Percentiles rank a stretch among this genome's conserved stretches.
Conservation (phyloP, 2,797 vertebrate genomes). For the Cetoscarus ocellatus region DNA sequence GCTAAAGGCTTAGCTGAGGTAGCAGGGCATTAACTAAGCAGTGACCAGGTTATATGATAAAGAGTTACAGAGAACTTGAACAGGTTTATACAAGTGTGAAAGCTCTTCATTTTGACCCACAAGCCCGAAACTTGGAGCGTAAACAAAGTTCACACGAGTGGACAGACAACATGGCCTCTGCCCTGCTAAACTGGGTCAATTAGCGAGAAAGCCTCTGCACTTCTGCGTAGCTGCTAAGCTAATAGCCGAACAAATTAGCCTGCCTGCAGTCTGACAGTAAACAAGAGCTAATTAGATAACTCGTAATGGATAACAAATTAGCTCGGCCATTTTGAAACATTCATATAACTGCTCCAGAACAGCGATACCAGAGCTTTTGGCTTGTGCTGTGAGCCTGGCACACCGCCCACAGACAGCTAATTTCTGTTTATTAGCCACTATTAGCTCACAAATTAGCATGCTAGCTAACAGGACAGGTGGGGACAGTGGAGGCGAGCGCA, state of each 20-base stretch:
- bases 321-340: not conserved
- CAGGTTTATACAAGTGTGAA: not conserved
- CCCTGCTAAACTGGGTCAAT: slow-evolving; percentile 71
- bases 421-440: slow-evolving; percentile 65
- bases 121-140: slow-evolving; percentile 25
- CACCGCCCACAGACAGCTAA: slow-evolving; percentile 46
- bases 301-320: not conserved
- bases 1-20: not conserved
- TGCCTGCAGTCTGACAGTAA: slow-evolving; percentile 33
- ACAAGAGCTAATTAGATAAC: slow-evolving; percentile 28
- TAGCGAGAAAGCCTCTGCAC: slow-evolving; percentile 47
- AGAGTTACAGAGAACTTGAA: not conserved
- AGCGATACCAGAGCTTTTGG: not conserved
- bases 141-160: slow-evolving; percentile 53
- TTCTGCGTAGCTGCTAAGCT: slow-evolving; percentile 64
- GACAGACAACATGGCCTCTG: slow-evolving; percentile 61
- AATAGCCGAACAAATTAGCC: slow-evolving; percentile 69
- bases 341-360: not conserved
- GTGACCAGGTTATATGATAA: fast-evolving
- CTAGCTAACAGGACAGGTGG: slow-evolving; percentile 69
- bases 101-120: not conserved
- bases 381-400: not conserved
- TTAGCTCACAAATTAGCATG: slow-evolving; percentile 76
- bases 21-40: too few relatives aligned
- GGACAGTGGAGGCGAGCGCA: slow-evolving; percentile 20